These are phyloP conservation scores for Alloscopus bannaensis DNA, from an alignment of 2,888 invertebrate species.

Conservation along the genomic window DNA sequence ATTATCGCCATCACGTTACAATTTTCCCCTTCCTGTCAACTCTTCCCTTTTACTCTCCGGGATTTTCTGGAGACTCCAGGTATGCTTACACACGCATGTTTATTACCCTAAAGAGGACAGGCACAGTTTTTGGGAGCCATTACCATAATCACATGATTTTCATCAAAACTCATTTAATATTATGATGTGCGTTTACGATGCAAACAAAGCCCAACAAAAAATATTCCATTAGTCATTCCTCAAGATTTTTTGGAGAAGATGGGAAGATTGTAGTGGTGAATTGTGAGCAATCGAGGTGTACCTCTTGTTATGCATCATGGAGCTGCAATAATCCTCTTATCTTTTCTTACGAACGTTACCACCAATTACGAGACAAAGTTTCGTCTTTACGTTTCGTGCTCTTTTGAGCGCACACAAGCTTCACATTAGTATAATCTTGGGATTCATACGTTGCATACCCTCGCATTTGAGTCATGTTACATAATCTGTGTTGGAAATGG, in stretches of 20 bases:
- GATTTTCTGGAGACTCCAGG: too few relatives aligned
- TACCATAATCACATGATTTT: constrained; percentile 56
- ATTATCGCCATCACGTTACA: constrained; percentile 40
- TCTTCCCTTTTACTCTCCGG: background rate
- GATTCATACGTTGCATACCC: too few relatives aligned
- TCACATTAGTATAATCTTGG: too few relatives aligned
- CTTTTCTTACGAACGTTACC: background rate
- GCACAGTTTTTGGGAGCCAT: constrained; percentile 22
- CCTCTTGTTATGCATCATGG: background rate
- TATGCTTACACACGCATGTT: too few relatives aligned
- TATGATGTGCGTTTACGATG: background rate
- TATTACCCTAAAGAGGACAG: background rate
- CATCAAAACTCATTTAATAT: constrained; percentile 25
- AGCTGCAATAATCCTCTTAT: constrained; percentile 22
- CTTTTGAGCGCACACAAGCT: too few relatives aligned
- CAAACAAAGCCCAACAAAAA: constrained; percentile 19
- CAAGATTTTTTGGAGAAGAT: background rate
- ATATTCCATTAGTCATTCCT: constrained; percentile 57
- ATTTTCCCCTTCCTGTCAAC: constrained; percentile 59
- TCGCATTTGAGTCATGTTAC: too few relatives aligned
- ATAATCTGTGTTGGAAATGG: too few relatives aligned
- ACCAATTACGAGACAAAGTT: too few relatives aligned
- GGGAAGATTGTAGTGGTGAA: background rate
- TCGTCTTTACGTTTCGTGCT: too few relatives aligned
- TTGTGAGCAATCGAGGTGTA: background rate